phyloP scores from a whole-genome alignment of 1,140 invertebrate genomes.

The Phthorimaea operculella region DNA sequence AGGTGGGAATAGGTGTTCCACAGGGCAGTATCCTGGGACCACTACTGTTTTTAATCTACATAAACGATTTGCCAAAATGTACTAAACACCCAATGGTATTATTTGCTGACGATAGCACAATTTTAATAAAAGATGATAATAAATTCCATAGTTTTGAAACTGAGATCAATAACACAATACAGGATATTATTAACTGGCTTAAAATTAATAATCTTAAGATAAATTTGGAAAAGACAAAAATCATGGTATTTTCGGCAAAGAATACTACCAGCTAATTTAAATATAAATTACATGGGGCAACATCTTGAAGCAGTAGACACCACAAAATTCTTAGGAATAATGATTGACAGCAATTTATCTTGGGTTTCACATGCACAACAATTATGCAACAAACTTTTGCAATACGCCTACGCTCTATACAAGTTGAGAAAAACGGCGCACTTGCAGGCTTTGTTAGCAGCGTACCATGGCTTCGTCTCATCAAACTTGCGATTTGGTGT shows the following conservation, averaged over 20 bases:
- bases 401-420: no score
- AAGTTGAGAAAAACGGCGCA: no score
- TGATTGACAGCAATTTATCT: no score
- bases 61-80: neutral
- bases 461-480: neutral
- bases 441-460: neutral
- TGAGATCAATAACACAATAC: neutral
- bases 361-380: no score
- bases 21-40: neutral
- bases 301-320: no score
- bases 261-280: neutral
- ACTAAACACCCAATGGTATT: neutral
- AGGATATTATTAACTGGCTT: neutral
- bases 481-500: neutral
- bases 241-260: neutral
- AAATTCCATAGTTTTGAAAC: neutral
- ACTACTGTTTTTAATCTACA: neutral
- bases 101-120: neutral
- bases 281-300: neutral
- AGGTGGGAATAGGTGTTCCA: neutral
- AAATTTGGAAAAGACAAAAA: neutral
- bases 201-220: neutral
- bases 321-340: no score
- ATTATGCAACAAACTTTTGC: no score
- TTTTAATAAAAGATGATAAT: neutral